Evolutionary conservation across 2,797 vertebrate genomes (phyloP).

Genomic region (Hoplostethus atlanticus): DNA sequence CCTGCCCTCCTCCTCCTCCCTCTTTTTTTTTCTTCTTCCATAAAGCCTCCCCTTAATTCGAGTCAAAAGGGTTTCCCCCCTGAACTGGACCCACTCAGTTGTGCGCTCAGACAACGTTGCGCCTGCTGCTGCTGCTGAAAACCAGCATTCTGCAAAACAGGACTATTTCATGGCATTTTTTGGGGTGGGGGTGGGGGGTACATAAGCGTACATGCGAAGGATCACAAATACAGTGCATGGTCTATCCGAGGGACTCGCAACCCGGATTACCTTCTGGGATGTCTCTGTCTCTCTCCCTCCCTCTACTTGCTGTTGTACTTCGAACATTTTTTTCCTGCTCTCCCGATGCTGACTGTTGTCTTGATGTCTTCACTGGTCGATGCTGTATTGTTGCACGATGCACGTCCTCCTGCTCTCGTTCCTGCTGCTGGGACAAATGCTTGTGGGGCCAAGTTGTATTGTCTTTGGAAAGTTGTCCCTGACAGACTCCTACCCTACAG

Average conservation of each 20-base stretch:
- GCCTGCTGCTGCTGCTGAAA: conserved; percentile 42
- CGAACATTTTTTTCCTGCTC: conserved; percentile 12
- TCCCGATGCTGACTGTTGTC: conserved; percentile 52
- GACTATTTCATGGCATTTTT: conserved; percentile 67
- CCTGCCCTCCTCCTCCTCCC: conserved; percentile 55
- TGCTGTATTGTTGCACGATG: conserved; percentile 20
- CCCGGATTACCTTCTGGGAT: conserved; percentile 6
- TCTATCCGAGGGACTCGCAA: conserved; percentile 48
- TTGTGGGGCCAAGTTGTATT: conserved; percentile 52
- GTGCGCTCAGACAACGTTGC: conserved; percentile 53
- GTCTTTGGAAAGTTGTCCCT: conserved; percentile 64
- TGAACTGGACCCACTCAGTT: conserved; percentile 76
- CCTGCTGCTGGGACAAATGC: conserved; percentile 49
- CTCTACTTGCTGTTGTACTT: conserved; percentile 28
- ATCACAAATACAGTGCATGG: conserved; percentile 28
- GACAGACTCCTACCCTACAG: conserved; percentile 21
- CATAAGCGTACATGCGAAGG: conserved; percentile 26
- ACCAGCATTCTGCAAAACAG: conserved; percentile 38
- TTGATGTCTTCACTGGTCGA: conserved; percentile 39
- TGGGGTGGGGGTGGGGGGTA: neutral
- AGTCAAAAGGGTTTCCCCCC: conserved; percentile 71
- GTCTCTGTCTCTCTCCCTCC: neutral
- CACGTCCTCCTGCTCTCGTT: conserved; percentile 20
- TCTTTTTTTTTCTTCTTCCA: conserved; percentile 14
- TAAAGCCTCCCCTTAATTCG: conserved; percentile 65